Evolutionary conservation across 37 sponge, comb jelly and placozoan genomes (phyloP), one percentile per base, ranked within the genome.

Genomic region (Aplysina aerophoba): DNA sequence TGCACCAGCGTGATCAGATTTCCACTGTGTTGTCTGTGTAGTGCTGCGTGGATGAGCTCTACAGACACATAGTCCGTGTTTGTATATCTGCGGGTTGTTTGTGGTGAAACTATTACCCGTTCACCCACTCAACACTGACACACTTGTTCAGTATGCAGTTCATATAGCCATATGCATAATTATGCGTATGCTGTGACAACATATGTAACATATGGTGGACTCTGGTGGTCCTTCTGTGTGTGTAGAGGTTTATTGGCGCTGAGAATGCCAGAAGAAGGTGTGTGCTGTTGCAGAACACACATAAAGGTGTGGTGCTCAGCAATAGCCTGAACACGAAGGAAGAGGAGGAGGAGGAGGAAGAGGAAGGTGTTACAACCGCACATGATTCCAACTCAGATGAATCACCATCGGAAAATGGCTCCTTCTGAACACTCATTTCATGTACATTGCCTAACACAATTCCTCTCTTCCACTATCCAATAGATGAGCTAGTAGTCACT

Each of bases 181-280:
- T n/a, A n/a, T n/a, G n/a, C n/a, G n/a, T n/a, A n/a, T n/a, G n/a
- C n/a, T n/a, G n/a, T n/a, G n/a, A n/a, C n/a, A n/a, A n/a, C n/a
- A n/a, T n/a, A n/a, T n/a, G n/a, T n/a, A n/a, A n/a, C n/a, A n/a
- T n/a, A n/a, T n/a, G n/a, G n/a, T n/a, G n/a, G n/a, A n/a, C n/a
- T n/a, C n/a, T n/a, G n/a, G n/a, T n/a, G n/a, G n/a, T n/a, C n/a
- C n/a, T n/a, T n/a, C n/a, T n/a, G n/a, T n/a, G n/a, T n/a, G n/a
- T n/a, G n/a, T n/a, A 81, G 81, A 81, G 81, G 55, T 81, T 81
- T 57, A 81, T 81, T 81, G 81, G 81, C 12, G 81, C 81, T 81
- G 81, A 81, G 35, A 81, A 81, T 81, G 59, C 59, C 0, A 81
- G 34, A 31, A 81, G 81, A 56, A 1, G 81, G 55, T 15, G 38